Conservation (phyloP, 2,888 invertebrate species). For the Nysson spinosus region DNA sequence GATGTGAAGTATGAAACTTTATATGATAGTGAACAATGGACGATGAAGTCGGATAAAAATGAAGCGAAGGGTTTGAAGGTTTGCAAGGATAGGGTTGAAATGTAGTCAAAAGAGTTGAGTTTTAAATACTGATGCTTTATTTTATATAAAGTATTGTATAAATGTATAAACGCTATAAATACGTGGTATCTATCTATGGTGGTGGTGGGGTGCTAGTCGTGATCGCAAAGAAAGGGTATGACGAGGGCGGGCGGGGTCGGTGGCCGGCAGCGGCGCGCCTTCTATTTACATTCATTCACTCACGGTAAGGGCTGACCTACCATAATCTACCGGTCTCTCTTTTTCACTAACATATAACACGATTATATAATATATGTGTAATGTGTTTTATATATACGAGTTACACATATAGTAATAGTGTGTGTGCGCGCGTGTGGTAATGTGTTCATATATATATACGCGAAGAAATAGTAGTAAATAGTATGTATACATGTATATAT, state of each 20-base stretch:
- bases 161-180: conserved; percentile 78
- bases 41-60: too few species aligned
- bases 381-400: conserved; percentile 63
- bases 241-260: conserved; percentile 76
- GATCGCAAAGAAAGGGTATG: conserved; percentile 77
- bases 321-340: conserved; percentile 76
- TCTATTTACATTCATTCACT: conserved; percentile 77
- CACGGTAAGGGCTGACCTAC: conserved; percentile 76
- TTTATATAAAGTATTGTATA: conserved; percentile 78
- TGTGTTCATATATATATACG: conserved; percentile 63
- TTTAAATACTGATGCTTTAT: conserved; percentile 78
- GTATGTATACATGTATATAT: conserved; percentile 64
- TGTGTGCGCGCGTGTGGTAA: conserved; percentile 58
- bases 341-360: conserved; percentile 75
- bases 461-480: conserved; percentile 51
- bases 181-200: conserved; percentile 78
- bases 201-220: conserved; percentile 77
- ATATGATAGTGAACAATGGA: too few species aligned
- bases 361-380: conserved; percentile 69
- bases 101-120: too few species aligned
- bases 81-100: too few species aligned
- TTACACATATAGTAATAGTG: conserved; percentile 63
- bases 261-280: conserved; percentile 77
- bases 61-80: too few species aligned
- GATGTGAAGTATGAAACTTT: too few species aligned